Base-by-base conservation (phyloP, 2,888 invertebrate genomes). In the Agrochola macilenta region DNA sequence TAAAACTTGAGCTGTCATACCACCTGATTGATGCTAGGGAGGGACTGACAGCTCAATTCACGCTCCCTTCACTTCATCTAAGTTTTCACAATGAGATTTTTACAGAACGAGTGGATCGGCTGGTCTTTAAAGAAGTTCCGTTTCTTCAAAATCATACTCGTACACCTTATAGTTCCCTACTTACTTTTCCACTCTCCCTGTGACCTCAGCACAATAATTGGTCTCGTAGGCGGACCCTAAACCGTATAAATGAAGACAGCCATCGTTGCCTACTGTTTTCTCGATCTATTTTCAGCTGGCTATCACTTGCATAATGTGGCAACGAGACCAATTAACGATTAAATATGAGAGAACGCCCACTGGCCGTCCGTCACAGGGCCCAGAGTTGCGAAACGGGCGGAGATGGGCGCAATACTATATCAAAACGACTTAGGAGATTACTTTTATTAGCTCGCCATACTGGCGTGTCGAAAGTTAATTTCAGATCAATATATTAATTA, bases 271-370 rank as follows among this genome's bases (percentile, higher is more conserved):
- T 82, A 60, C 86, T 78, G 49, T 76, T 72, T 85, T 78, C 79
- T 58, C 70, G 64, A 49, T 83, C 82, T 89, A 85, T 87, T 88
- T 87, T 69, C 80, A 79, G 81, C 86, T 84, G 81, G 78, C 81
- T 85, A 87, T 87, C 80, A 86, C 74, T 92, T 92, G 91, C 92
- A 90, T 91, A 91, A 93, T 88, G 89, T 87, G 86, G 89, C 89
- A 89, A 89, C 88, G 88, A 89, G 88, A 86, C 83, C 92, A 93
- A 94, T 94, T 94, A 94, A 90, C 90, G 89, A 93, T 93, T 92
- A 93, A 92, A 92, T 93, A 91, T 91, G 89, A 90, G 89, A 87
- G 82, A 84, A 76, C 87, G 83, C 87, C 88, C 87, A 88, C 86
- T 57, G 70, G 17, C 72, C 82, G 85, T 81, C 81, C 74, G 84